Percentiles rank a stretch among this genome's conserved stretches.
phyloP scores from a whole-genome alignment of 2,797 vertebrate species.

The Uromys caudimaculatus region DNA sequence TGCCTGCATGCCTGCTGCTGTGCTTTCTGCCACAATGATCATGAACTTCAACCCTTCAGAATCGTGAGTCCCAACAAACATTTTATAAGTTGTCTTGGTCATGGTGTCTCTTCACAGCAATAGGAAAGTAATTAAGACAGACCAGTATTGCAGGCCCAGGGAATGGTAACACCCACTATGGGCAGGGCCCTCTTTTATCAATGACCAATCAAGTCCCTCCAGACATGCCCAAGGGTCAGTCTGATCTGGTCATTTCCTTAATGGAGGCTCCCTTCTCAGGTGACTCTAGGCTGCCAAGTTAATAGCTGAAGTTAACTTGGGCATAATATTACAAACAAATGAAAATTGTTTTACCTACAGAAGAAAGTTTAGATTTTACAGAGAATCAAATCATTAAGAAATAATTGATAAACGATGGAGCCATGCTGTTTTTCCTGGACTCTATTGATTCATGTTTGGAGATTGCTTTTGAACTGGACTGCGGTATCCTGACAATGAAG shows the following conservation, averaged over 20 bases:
- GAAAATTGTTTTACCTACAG: not conserved
- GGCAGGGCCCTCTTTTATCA: not conserved
- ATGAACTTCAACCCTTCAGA: not conserved
- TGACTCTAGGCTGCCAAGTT: not conserved
- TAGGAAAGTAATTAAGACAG: not conserved
- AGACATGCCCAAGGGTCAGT: not conserved
- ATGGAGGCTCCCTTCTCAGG: not conserved
- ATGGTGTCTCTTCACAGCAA: not conserved
- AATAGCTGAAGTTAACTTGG: not conserved
- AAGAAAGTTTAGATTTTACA: constrained; percentile 19
- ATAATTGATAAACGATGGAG: not conserved
- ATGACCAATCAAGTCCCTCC: too few relatives aligned
- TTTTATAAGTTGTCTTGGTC: not conserved
- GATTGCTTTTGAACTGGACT: not conserved
- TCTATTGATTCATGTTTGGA: not conserved
- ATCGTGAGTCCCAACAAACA: not conserved
- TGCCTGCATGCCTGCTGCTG: too few relatives aligned
- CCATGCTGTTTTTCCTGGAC: not conserved
- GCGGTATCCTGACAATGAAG: not conserved
- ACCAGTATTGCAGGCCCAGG: not conserved
- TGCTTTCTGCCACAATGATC: not conserved
- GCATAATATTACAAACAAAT: not conserved
- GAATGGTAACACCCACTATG: not conserved
- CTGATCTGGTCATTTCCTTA: not conserved
- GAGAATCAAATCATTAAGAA: not conserved